Percentiles rank a stretch among this genome's conserved stretches.
phyloP scores from a whole-genome alignment of 2,797 vertebrate species.

The Ficedula albicollis region DNA sequence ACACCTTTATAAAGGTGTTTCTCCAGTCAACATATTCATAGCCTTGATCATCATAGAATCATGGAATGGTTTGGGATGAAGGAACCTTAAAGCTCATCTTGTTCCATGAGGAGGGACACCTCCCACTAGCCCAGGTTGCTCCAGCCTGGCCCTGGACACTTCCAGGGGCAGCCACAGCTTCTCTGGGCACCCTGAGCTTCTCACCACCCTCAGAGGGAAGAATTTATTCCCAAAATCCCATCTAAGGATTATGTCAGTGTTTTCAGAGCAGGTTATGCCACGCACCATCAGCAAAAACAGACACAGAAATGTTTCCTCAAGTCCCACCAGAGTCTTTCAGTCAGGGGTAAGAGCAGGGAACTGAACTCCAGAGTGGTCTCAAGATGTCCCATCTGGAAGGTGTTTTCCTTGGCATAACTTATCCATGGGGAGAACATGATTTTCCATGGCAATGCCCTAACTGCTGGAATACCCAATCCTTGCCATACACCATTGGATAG shows the following conservation, averaged over 20 bases:
- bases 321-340: neutral
- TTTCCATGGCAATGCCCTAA: neutral
- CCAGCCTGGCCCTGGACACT: neutral
- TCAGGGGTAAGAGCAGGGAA: neutral
- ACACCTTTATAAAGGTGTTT: no score
- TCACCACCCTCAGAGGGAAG: neutral
- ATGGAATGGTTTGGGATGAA: neutral
- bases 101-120: neutral
- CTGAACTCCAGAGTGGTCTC: neutral
- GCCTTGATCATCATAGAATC: neutral
- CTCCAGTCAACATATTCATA: neutral
- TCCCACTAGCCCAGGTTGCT: neutral
- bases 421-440: neutral
- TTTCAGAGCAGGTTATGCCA: neutral
- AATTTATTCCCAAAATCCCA: neutral
- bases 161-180: neutral
- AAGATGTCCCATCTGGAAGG: neutral
- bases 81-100: neutral
- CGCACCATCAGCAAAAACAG: neutral
- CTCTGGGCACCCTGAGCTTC: neutral
- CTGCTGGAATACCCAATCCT: neutral
- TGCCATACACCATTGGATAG: accelerated
- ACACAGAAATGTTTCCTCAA: neutral
- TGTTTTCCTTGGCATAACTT: neutral
- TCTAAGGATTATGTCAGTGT: neutral